phyloP scores from a whole-genome alignment of 2,797 vertebrate genomes.

The Euphonia xanthogaster region DNA sequence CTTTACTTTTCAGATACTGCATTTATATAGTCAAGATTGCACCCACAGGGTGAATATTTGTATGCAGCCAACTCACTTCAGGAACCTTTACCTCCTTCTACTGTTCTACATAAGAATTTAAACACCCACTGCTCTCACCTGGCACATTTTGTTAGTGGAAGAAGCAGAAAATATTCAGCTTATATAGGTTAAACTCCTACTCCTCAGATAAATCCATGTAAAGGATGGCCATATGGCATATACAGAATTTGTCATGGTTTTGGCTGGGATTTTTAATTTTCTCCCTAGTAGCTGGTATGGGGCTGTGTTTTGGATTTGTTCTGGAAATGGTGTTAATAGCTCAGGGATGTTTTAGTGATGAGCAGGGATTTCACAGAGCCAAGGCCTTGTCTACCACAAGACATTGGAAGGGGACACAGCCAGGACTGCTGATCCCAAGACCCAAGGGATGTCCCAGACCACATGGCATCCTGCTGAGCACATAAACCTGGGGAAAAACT shows the following conservation, averaged over 20 bases:
- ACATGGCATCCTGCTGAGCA: background rate
- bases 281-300: background rate
- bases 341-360: background rate
- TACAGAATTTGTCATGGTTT: background rate
- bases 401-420: background rate
- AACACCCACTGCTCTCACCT: background rate
- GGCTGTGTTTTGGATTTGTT: background rate
- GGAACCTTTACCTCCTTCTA: background rate
- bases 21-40: background rate
- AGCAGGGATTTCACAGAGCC: background rate
- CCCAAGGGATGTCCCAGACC: background rate
- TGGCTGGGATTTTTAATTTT: background rate
- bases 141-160: background rate
- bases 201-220: background rate
- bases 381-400: background rate
- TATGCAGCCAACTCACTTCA: background rate
- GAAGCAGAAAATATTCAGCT: background rate
- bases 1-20: background rate
- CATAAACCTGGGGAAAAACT: background rate
- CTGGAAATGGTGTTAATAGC: background rate
- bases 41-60: background rate
- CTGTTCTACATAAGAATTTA: background rate
- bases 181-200: background rate
- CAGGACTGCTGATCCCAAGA: background rate
- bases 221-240: background rate